Conservation (phyloP, 2,113 vertebrate species). For the Pedionomus torquatus region DNA sequence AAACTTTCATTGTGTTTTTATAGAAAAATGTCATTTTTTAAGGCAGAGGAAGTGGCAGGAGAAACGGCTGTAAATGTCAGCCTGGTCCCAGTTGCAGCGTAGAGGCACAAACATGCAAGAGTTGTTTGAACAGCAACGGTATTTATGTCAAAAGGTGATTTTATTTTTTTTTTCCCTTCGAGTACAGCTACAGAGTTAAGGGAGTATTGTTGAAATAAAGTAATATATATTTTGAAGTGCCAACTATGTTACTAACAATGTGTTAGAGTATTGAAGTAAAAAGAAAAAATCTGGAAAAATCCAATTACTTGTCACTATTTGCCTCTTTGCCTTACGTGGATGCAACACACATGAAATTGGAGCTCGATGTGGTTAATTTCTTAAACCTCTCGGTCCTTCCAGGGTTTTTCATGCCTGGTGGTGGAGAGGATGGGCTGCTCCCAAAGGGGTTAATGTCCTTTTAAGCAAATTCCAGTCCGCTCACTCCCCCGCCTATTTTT, state of each 20-base stretch:
- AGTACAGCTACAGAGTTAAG: slow-evolving; percentile 5
- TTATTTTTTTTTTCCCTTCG: background rate
- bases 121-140: background rate
- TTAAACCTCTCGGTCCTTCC: background rate
- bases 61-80: background rate
- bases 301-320: background rate
- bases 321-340: background rate
- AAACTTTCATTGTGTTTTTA: background rate
- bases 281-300: background rate
- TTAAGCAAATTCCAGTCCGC: background rate
- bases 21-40: background rate
- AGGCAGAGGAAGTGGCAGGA: background rate
- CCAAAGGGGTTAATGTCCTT: background rate
- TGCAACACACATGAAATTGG: background rate
- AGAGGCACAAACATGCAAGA: background rate
- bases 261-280: slow-evolving; percentile 27
- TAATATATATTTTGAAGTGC: slow-evolving; percentile 60
- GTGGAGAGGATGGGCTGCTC: background rate
- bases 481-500: background rate
- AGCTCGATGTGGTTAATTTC: background rate
- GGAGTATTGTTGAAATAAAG: slow-evolving; percentile 26
- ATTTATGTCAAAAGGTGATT: slow-evolving; percentile 32
- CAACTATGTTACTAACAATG: slow-evolving; percentile 7
- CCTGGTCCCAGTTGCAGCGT: background rate
- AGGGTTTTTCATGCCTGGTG: background rate